These are phyloP conservation scores for Mandrillus leucophaeus DNA, from an alignment of 2,113 vertebrate species.

Conservation along the genomic window DNA sequence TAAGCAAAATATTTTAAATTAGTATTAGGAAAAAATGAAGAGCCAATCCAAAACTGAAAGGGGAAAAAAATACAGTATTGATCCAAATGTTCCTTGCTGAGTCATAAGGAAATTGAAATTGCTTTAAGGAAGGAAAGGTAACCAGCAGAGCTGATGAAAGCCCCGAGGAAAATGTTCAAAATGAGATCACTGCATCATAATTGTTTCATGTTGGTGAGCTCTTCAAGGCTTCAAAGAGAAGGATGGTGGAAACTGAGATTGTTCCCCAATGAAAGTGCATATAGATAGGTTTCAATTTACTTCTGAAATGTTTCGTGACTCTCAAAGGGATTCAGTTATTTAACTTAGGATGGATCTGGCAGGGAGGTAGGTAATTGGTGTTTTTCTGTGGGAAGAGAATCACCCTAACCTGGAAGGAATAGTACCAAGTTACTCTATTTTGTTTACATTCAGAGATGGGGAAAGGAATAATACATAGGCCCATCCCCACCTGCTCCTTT, in stretches of 20 bases:
- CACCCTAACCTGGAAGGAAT: background rate
- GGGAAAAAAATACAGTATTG: conserved; percentile 48
- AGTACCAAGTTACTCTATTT: background rate
- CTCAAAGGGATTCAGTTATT: background rate
- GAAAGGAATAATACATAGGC: background rate
- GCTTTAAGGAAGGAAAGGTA: conserved; percentile 52
- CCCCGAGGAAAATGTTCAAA: conserved; percentile 55
- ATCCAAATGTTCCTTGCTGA: conserved; percentile 61
- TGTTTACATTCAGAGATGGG: background rate
- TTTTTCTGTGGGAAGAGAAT: background rate
- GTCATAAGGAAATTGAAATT: conserved; percentile 75
- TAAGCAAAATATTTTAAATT: conserved; percentile 34
- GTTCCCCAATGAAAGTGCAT: background rate
- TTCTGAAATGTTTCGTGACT: background rate
- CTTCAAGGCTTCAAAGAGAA: background rate
- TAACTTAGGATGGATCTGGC: background rate
- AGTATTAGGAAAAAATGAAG: background rate
- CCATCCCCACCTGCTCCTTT: background rate
- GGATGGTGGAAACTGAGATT: background rate
- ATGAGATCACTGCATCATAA: conserved; percentile 36
- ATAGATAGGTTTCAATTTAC: background rate
- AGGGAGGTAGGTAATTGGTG: background rate
- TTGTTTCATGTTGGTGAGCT: background rate
- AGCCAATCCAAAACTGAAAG: conserved; percentile 29
- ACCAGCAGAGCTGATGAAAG: conserved; percentile 32